Percentiles rank a stretch among this genome's conserved stretches.
Conservation (phyloP, 2,797 vertebrate species). For the Sandelia bainsii region DNA sequence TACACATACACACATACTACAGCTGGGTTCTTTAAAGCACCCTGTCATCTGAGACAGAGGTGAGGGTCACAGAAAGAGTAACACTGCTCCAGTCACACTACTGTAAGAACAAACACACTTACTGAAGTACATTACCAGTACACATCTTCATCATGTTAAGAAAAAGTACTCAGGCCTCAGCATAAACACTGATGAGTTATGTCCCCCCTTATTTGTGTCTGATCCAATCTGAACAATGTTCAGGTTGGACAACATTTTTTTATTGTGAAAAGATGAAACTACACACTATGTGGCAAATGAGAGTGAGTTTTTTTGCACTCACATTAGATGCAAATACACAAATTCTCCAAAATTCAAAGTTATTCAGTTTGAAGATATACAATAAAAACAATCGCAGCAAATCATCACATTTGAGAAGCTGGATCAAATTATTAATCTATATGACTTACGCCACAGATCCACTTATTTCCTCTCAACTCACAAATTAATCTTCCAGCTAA, state of each 20-base stretch:
- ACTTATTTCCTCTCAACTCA: too few relatives aligned
- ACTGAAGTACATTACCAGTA: constrained; percentile 23
- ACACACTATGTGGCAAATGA: constrained; percentile 5
- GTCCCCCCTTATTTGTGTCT: constrained; percentile 16
- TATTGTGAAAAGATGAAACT: constrained; percentile 13
- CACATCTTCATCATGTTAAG: constrained; percentile 44
- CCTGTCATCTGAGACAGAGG: constrained; percentile 85
- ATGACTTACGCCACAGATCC: neutral
- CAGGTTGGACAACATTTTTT: neutral
- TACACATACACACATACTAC: constrained; percentile 57
- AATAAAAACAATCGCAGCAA: neutral
- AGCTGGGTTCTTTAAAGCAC: constrained; percentile 88
- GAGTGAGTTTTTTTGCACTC: constrained; percentile 9
- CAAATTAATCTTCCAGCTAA: neutral
- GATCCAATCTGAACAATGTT: constrained; percentile 21
- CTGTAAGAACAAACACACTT: constrained; percentile 57
- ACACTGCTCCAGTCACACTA: constrained; percentile 85
- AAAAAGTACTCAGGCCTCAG: constrained; percentile 36
- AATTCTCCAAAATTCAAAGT: neutral
- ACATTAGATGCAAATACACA: constrained; percentile 7
- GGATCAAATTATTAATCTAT: neutral
- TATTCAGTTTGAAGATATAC: too few relatives aligned
- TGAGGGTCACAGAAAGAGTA: constrained; percentile 88
- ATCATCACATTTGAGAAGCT: neutral
- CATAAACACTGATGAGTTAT: constrained; percentile 65